phyloP scores from a whole-genome alignment of 1,140 invertebrate genomes.

The Parasteatoda tepidariorum region DNA sequence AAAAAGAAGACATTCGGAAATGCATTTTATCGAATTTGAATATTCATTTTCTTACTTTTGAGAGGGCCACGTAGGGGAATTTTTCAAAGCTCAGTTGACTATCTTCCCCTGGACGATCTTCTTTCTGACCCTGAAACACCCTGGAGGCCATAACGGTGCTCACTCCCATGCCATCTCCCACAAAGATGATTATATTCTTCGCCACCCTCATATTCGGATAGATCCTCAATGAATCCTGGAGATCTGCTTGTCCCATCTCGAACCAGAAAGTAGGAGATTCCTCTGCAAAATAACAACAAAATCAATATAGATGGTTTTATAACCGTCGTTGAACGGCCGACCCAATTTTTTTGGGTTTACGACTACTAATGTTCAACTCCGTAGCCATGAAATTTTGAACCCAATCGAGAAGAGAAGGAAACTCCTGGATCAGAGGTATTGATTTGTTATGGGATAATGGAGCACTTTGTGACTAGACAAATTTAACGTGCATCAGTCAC shows the following conservation, averaged over 20 bases:
- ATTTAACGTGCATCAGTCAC: no score
- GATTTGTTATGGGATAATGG: no score
- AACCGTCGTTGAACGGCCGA: no score
- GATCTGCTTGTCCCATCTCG: constrained; percentile 34
- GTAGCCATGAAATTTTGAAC: no score
- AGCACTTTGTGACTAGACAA: background rate
- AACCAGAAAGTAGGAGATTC: constrained; percentile 52
- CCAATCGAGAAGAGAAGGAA: no score
- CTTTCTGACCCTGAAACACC: constrained; percentile 69
- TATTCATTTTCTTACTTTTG: no score
- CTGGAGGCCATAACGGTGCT: constrained; percentile 88
- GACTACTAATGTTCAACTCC: no score
- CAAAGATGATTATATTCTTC: constrained; percentile 90
- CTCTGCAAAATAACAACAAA: constrained; percentile 28
- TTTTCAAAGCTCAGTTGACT: constrained; percentile 82
- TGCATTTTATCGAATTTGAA: no score
- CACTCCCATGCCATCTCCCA: constrained; percentile 95
- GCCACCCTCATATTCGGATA: constrained; percentile 75
- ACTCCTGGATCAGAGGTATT: background rate
- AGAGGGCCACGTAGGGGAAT: constrained; percentile 83
- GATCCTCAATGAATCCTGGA: constrained; percentile 15
- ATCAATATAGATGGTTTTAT: background rate
- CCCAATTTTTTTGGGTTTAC: no score
- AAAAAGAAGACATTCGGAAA: no score
- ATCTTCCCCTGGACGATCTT: constrained; percentile 75